Evolutionary conservation across 2,888 invertebrate species (phyloP).

Genomic region (Timema cristinae): DNA sequence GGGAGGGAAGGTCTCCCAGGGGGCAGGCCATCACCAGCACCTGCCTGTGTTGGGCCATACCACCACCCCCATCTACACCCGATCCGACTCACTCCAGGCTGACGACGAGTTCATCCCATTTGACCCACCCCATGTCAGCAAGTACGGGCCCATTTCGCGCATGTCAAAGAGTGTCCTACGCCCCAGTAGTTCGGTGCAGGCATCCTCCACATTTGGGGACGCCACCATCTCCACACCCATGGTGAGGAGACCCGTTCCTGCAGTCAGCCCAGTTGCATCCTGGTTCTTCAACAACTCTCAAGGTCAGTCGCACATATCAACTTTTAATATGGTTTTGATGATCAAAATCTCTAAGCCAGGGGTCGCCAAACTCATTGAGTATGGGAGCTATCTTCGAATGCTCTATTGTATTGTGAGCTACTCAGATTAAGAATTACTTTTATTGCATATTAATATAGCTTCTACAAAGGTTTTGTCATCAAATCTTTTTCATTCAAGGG

Average conservation of each 20-base stretch:
- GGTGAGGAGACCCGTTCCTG: constrained; percentile 48
- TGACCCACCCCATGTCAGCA: constrained; percentile 60
- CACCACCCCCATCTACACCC: constrained; percentile 26
- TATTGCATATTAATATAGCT: too few relatives aligned
- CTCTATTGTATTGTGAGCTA: too few relatives aligned
- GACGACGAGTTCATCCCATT: constrained; percentile 66
- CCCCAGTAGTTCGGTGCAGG: constrained; percentile 32
- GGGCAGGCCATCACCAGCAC: too few relatives aligned
- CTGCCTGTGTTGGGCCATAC: constrained; percentile 28
- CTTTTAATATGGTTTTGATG: neutral
- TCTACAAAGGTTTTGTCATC: too few relatives aligned
- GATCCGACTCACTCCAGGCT: constrained; percentile 54
- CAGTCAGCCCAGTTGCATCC: constrained; percentile 47
- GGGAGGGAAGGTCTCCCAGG: constrained; percentile 30
- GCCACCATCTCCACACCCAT: constrained; percentile 40
- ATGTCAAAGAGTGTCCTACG: constrained; percentile 34
- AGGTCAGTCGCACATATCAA: constrained; percentile 29
- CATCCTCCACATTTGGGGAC: constrained; percentile 42
- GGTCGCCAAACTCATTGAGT: too few relatives aligned
- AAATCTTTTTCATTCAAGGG: too few relatives aligned
- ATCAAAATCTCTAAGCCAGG: constrained; percentile 5
- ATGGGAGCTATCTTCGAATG: too few relatives aligned
- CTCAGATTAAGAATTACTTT: too few relatives aligned
- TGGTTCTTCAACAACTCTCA: constrained; percentile 46
- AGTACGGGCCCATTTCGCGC: constrained; percentile 66